A percentile compares a stretch with the other conserved stretches of the same genome.
phyloP scores from a whole-genome alignment of 2,113 vertebrate genomes.

The Etheostoma cragini region DNA sequence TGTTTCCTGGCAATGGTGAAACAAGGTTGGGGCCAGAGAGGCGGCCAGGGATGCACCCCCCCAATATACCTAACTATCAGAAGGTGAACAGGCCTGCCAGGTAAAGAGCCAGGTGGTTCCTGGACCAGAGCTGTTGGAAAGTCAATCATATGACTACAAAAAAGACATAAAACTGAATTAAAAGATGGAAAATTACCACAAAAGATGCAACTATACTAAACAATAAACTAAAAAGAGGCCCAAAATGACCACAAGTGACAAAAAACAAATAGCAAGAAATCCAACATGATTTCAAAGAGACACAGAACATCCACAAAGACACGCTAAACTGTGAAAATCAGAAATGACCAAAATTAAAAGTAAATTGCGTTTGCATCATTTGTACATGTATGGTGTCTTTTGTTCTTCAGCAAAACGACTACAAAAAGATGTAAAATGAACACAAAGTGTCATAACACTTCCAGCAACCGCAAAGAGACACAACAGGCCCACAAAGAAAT shows the following conservation, averaged over 20 bases:
- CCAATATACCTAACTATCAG: background rate
- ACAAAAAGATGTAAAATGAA: background rate
- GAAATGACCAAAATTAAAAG: too few relatives aligned
- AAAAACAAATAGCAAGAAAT: too few relatives aligned
- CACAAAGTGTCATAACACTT: background rate
- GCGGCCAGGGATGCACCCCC: background rate
- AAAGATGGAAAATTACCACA: background rate
- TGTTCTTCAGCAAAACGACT: background rate
- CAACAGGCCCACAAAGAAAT: background rate
- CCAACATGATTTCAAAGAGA: background rate
- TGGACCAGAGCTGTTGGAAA: background rate
- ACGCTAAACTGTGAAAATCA: too few relatives aligned
- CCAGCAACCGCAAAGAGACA: background rate
- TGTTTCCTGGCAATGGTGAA: conserved; percentile 19
- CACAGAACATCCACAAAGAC: background rate
- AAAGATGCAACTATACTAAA: too few relatives aligned
- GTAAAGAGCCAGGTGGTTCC: background rate
- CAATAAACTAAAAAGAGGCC: too few relatives aligned
- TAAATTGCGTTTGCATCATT: too few relatives aligned
- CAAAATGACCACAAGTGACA: background rate
- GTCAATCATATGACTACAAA: background rate
- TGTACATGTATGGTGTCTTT: too few relatives aligned
- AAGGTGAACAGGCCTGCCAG: background rate
- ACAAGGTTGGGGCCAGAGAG: background rate
- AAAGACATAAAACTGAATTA: background rate